A percentile compares a stretch with the other conserved stretches of the same genome.
Conservation (phyloP, 2,797 vertebrate species). For the Oreochromis mossambicus region DNA sequence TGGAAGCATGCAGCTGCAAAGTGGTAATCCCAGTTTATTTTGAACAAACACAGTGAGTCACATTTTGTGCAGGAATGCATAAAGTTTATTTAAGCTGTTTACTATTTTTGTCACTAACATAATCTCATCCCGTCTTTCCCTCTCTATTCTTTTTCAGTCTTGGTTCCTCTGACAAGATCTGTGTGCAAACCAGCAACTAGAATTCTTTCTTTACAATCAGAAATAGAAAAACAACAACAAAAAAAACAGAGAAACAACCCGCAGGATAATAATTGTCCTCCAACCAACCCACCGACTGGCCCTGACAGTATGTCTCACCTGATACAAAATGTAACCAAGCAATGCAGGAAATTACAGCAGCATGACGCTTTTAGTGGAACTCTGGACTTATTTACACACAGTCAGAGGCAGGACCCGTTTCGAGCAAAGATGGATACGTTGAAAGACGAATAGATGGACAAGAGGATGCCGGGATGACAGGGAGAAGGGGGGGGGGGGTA, state of each 20-base stretch:
- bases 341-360: constrained; percentile 55
- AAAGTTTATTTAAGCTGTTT: neutral
- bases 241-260: constrained; percentile 53
- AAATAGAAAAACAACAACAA: constrained; percentile 50
- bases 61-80: neutral
- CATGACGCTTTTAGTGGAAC: constrained; percentile 62
- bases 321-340: constrained; percentile 52
- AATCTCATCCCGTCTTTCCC: neutral
- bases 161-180: constrained; percentile 97
- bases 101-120: neutral
- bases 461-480: constrained; percentile 42
- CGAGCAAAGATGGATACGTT: constrained; percentile 29
- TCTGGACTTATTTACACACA: constrained; percentile 58
- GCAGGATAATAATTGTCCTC: constrained; percentile 63
- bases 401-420: constrained; percentile 59
- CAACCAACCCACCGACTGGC: constrained; percentile 49
- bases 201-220: constrained; percentile 76
- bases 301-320: constrained; percentile 55
- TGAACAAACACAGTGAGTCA: neutral
- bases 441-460: constrained; percentile 52
- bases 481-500: constrained; percentile 5
- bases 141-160: constrained; percentile 79
- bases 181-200: constrained; percentile 76
- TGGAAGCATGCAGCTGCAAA: neutral
- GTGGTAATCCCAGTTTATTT: neutral